Percentiles rank a stretch among this genome's conserved stretches.
Evolutionary conservation across 2,113 vertebrate species (phyloP).

Genomic region (Miniopterus natalensis): DNA sequence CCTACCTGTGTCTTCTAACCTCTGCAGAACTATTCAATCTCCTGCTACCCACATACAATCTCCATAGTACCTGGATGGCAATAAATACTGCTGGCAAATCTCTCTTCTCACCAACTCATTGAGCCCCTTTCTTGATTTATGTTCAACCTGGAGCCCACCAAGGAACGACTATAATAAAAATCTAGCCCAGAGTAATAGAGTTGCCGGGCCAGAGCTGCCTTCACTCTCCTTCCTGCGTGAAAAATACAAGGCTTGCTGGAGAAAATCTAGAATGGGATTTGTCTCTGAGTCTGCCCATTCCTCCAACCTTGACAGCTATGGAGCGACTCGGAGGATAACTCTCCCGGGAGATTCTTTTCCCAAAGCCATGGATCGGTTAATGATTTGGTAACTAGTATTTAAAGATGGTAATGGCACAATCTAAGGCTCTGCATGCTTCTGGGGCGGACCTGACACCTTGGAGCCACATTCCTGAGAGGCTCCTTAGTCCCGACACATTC

Average conservation of each 20-base stretch:
- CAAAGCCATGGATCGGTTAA: background rate
- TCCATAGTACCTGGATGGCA: constrained; percentile 24
- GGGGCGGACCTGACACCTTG: background rate
- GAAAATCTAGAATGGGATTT: background rate
- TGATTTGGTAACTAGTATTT: background rate
- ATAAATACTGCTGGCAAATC: constrained; percentile 56
- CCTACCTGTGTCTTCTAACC: background rate
- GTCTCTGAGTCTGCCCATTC: background rate
- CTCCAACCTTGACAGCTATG: background rate
- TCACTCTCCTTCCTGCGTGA: background rate
- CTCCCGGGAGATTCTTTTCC: background rate
- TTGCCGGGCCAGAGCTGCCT: background rate
- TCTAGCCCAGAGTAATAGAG: background rate
- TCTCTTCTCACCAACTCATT: constrained; percentile 54
- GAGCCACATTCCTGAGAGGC: background rate
- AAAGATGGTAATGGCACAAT: background rate
- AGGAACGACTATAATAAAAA: constrained; percentile 53
- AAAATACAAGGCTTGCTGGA: background rate
- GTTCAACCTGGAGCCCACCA: constrained; percentile 8
- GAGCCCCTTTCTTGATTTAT: constrained; percentile 57
- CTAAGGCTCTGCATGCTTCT: background rate
- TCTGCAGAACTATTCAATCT: constrained; percentile 32
- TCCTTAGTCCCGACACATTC: background rate
- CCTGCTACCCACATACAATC: background rate
- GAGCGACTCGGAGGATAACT: background rate